Evolutionary conservation across 2,888 invertebrate species (phyloP), one percentile per base, ranked within the genome.

Genomic region (Trissonchulus latispiculum): DNA sequence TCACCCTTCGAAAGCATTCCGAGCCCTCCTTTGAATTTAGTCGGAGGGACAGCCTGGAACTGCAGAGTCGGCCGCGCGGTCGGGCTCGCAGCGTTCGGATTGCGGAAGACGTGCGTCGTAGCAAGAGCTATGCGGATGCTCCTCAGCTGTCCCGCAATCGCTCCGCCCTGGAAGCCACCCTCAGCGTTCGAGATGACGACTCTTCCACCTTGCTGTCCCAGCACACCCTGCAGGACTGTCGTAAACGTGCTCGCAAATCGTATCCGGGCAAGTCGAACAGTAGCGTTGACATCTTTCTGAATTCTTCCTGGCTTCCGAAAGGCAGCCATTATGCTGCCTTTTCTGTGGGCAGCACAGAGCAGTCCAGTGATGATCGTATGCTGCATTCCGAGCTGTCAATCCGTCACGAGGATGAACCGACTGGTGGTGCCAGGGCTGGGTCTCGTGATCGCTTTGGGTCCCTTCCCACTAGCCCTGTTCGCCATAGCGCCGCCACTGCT

Each of bases 231-330:
- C 64, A 74, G 28, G 72, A 75, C 36, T 73, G 75, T 61, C 64
- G 72, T 15, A 72, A 64, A 73, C 71, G 72, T 31, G 75, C 75
- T n/a, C 74, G 77, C 61, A 77, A 77, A 59, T 77, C 77, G 28
- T 77, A 76, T 59, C 77, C 77, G 28, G 67, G 72, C 35, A 77
- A 77, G 69, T 75, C 77, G 48, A 68, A 33, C 15, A 64, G 61
- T 70, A 74, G 74, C 70, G 74, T 74, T 18, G 77, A 77, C 36
- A 76, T 74, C 18, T 77, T 77, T 66, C 77, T 75, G 36, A 48
- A 48, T 23, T 48, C 48, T 48, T 8, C 48, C 23, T 48, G 48
- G 48, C 48, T 23, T 8, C 48, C 23, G 48, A 48, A 48, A 48
- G 23, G 8, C 8, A 15, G 8, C 48, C 48, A 8, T 15, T 8